These are phyloP conservation scores for Enteromius radiatus DNA, from an alignment of 2,797 vertebrate genomes.

Conservation along the genomic window DNA sequence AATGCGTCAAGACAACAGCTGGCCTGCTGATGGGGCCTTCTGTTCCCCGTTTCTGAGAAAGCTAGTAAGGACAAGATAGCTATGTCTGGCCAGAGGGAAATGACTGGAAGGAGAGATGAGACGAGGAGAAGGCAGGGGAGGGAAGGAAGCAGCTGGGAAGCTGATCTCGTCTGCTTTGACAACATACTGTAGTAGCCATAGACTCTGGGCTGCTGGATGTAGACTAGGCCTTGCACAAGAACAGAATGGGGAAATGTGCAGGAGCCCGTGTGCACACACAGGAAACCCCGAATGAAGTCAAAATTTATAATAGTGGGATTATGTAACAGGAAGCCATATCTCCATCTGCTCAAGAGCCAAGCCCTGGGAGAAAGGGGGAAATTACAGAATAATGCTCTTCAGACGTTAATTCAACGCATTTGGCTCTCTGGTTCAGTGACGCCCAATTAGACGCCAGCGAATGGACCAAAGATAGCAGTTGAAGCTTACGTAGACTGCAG, in stretches of 20 bases:
- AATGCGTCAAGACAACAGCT: slow-evolving; percentile 75
- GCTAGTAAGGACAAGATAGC: slow-evolving; percentile 73
- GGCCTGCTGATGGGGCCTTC: slow-evolving; percentile 76
- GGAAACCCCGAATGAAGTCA: slow-evolving; percentile 61
- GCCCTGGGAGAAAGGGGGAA: slow-evolving; percentile 69
- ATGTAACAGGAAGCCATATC: slow-evolving; percentile 66
- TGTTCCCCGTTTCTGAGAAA: slow-evolving; percentile 68
- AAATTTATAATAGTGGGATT: slow-evolving; percentile 59
- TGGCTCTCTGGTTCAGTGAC: slow-evolving; percentile 25
- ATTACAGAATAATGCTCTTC: slow-evolving; percentile 74
- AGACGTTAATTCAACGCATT: slow-evolving; percentile 66
- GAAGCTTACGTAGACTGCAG: background rate
- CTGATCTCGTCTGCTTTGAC: slow-evolving; percentile 40
- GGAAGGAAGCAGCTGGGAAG: slow-evolving; percentile 39
- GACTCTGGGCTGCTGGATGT: slow-evolving; percentile 54
- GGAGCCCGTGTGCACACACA: slow-evolving; percentile 28
- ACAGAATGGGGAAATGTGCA: slow-evolving; percentile 58
- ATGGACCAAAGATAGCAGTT: slow-evolving; percentile 7
- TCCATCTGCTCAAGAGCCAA: slow-evolving; percentile 72
- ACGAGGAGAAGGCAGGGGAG: slow-evolving; percentile 18
- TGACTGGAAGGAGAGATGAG: slow-evolving; percentile 40
- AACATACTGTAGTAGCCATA: slow-evolving; percentile 32
- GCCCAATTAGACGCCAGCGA: slow-evolving; percentile 24
- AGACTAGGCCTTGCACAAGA: slow-evolving; percentile 58
- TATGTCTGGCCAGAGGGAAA: slow-evolving; percentile 67